These are phyloP conservation scores for Drosophila kambysellisi DNA, from an alignment of 2,888 invertebrate species.

Conservation along the genomic window DNA sequence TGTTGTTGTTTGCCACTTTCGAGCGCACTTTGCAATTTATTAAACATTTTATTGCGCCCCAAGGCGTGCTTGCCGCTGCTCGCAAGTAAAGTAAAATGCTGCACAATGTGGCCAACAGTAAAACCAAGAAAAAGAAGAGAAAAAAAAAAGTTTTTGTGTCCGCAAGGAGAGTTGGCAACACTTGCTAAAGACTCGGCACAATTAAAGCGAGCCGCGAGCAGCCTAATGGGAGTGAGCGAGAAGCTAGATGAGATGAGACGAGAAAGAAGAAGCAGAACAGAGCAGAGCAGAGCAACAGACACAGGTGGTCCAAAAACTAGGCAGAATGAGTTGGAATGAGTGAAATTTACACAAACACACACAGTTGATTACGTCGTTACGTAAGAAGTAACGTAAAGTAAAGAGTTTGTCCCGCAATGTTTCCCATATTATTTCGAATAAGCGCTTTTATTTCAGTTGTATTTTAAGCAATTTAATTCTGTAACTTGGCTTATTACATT, in stretches of 20 bases:
- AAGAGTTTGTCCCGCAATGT: constrained; percentile 28
- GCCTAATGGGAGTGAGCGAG: constrained; percentile 23
- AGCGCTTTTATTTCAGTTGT: constrained; percentile 11
- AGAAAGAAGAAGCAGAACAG: not conserved
- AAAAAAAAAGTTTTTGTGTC: constrained; percentile 33
- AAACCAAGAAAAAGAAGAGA: constrained; percentile 16
- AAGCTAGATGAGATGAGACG: not conserved
- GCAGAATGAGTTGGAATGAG: not conserved
- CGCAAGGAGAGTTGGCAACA: constrained; percentile 32
- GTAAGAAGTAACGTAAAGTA: constrained; percentile 8
- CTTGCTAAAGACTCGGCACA: constrained; percentile 25
- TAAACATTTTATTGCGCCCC: constrained; percentile 79
- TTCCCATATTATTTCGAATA: constrained; percentile 21
- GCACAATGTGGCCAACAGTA: constrained; percentile 45
- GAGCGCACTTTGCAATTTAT: constrained; percentile 76
- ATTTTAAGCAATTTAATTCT: not conserved
- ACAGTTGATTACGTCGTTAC: constrained; percentile 4
- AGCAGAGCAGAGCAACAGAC: not conserved
- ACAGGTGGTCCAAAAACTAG: constrained; percentile 17
- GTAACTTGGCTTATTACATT: not conserved
- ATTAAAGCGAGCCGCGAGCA: constrained; percentile 27
- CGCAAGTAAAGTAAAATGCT: constrained; percentile 45
- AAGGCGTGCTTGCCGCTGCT: constrained; percentile 64
- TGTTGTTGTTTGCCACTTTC: constrained; percentile 45
- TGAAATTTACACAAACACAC: not conserved